A percentile compares a stretch with the other conserved stretches of the same genome.
Evolutionary conservation across 2,888 invertebrate genomes (phyloP).

Genomic region (Anthophora plumipes): DNA sequence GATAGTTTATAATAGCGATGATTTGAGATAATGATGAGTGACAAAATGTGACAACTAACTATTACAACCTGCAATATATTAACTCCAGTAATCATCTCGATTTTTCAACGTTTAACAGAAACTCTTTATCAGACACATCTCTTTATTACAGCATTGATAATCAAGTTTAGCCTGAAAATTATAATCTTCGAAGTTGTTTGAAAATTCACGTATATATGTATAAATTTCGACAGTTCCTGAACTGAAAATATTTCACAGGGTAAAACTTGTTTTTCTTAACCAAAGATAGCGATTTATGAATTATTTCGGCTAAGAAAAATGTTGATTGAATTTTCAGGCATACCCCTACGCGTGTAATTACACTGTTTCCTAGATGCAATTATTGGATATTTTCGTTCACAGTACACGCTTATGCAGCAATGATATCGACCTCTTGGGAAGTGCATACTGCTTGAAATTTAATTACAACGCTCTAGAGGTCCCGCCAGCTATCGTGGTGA

Average conservation of each 20-base stretch:
- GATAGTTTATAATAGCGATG: too few relatives aligned
- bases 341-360: constrained; percentile 22
- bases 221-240: too few relatives aligned
- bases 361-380: constrained; percentile 42
- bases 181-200: too few relatives aligned
- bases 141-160: too few relatives aligned
- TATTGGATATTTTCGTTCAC: constrained; percentile 63
- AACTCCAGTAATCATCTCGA: too few relatives aligned
- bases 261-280: not conserved
- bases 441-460: constrained; percentile 68
- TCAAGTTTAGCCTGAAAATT: too few relatives aligned
- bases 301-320: constrained; percentile 31
- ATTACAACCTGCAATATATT: too few relatives aligned
- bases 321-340: constrained; percentile 39
- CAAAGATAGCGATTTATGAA: not conserved
- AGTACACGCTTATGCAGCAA: constrained; percentile 56
- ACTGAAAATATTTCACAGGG: not conserved
- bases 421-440: constrained; percentile 62
- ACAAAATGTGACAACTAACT: too few relatives aligned
- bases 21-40: too few relatives aligned
- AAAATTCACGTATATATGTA: not conserved
- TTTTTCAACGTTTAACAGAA: too few relatives aligned
- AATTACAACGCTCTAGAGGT: constrained; percentile 67
- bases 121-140: too few relatives aligned
- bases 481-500: constrained; percentile 45